A percentile compares a stretch with the other conserved stretches of the same genome.
Evolutionary conservation across 1,140 invertebrate species (phyloP).

Genomic region (Atta texana): DNA sequence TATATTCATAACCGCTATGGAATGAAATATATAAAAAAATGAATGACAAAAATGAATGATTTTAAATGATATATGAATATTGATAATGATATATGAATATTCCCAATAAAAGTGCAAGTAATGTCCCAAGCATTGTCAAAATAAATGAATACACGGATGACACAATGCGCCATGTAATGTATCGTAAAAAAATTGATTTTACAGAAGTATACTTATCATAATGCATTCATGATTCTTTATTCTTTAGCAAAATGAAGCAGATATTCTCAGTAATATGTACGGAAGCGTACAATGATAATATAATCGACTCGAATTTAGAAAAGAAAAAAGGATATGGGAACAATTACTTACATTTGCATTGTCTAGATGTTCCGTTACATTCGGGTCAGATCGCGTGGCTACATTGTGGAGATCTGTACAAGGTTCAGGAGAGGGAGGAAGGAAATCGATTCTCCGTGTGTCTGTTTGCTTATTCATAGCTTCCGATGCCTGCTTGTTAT

Average conservation of each 20-base stretch:
- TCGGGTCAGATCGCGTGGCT: conserved; percentile 80
- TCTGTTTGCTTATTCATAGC: conserved; percentile 62
- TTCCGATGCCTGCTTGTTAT: conserved; percentile 33
- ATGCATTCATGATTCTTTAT: conserved; percentile 14
- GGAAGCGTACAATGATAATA: conserved; percentile 27
- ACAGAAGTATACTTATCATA: conserved; percentile 13
- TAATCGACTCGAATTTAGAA: conserved; percentile 59
- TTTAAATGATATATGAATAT: neutral
- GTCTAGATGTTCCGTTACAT: conserved; percentile 75
- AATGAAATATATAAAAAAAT: conserved; percentile 3
- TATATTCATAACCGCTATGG: neutral
- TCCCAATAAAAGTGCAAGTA: conserved; percentile 68
- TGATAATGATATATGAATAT: conserved; percentile 1
- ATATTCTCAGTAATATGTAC: conserved; percentile 28
- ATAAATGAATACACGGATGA: conserved; percentile 33
- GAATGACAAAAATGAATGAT: neutral
- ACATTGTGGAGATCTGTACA: conserved; percentile 80
- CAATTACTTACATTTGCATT: conserved; percentile 82
- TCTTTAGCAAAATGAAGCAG: conserved; percentile 12
- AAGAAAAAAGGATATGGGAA: conserved; percentile 70
- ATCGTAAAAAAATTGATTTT: conserved; percentile 18
- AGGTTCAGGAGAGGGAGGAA: conserved; percentile 67
- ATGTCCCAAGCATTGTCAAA: conserved; percentile 65
- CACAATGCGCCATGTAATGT: conserved; percentile 18
- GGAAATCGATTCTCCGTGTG: conserved; percentile 60